A percentile compares a stretch with the other conserved stretches of the same genome.
Conservation (phyloP, 1,140 invertebrate species). For the Nymphalis io region DNA sequence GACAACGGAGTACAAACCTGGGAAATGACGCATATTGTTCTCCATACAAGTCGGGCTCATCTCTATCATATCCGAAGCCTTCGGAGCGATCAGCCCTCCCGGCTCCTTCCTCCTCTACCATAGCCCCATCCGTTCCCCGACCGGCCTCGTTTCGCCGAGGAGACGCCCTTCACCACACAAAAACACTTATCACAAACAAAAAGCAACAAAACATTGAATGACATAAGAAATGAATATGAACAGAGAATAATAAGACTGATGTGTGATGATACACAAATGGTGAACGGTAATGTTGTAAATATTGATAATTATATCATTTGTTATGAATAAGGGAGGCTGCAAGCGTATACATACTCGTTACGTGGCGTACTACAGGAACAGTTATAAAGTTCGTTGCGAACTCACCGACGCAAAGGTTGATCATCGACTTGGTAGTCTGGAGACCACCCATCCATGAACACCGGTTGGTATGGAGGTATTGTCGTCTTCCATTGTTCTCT, state of each 20-base stretch:
- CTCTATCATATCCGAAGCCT: slow-evolving; percentile 56
- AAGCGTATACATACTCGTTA: too few species aligned
- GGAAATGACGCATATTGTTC: slow-evolving; percentile 69
- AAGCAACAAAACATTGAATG: not conserved
- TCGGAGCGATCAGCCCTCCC: slow-evolving; percentile 33
- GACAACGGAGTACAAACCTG: slow-evolving; percentile 48
- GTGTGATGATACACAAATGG: too few species aligned
- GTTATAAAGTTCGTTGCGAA: not conserved
- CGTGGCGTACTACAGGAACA: too few species aligned
- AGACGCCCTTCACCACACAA: slow-evolving; percentile 52
- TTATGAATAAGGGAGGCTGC: too few species aligned
- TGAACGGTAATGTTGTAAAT: too few species aligned
- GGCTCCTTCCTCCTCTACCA: slow-evolving; percentile 37
- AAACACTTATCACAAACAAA: slow-evolving; percentile 27
- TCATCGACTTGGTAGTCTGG: slow-evolving; percentile 92
- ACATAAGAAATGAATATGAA: not conserved
- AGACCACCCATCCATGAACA: slow-evolving; percentile 97
- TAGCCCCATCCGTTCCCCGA: slow-evolving; percentile 29
- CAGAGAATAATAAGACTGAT: not conserved
- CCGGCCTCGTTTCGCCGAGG: slow-evolving; percentile 55
- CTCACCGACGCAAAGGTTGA: slow-evolving; percentile 78
- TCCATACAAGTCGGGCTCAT: slow-evolving; percentile 67
- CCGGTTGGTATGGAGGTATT: slow-evolving; percentile 93
- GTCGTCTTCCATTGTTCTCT: slow-evolving; percentile 94
- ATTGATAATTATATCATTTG: too few species aligned